phyloP scores from a whole-genome alignment of 2,888 invertebrate genomes.

The Ophion obscuratus region DNA sequence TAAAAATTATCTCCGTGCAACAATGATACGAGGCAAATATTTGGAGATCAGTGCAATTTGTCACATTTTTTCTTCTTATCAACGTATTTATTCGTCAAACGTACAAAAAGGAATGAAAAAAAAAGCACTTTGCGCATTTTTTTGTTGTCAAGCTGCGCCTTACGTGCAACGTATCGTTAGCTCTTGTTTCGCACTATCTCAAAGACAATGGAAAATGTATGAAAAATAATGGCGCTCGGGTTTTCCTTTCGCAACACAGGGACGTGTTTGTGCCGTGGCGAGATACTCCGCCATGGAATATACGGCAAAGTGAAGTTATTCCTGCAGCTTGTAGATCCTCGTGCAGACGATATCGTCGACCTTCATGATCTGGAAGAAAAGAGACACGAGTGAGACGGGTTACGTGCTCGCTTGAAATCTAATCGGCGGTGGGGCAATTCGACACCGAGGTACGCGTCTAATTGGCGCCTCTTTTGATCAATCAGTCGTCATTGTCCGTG shows the following conservation, averaged over 20 bases:
- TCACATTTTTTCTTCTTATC: slow-evolving; percentile 29
- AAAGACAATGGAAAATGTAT: too few relatives aligned
- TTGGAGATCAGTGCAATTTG: not conserved
- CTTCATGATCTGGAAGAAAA: slow-evolving; percentile 87
- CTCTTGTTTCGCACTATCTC: not conserved
- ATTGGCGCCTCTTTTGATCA: slow-evolving; percentile 77
- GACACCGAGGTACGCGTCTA: slow-evolving; percentile 63
- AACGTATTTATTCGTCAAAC: slow-evolving; percentile 60
- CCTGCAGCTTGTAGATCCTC: slow-evolving; percentile 89
- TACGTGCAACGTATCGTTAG: slow-evolving; percentile 36
- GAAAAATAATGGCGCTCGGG: too few relatives aligned
- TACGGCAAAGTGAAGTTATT: slow-evolving; percentile 77
- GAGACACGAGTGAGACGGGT: not conserved
- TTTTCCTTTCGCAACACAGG: too few relatives aligned
- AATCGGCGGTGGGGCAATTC: slow-evolving; percentile 50
- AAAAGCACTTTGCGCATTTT: not conserved
- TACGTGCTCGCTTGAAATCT: slow-evolving; percentile 3
- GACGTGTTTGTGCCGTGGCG: too few relatives aligned
- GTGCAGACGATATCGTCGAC: slow-evolving; percentile 90
- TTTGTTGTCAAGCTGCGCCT: slow-evolving; percentile 1
- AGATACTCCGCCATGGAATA: not conserved
- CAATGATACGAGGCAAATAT: too few relatives aligned
- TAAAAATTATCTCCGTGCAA: too few relatives aligned
- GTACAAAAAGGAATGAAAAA: slow-evolving; percentile 55
- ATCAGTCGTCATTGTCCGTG: slow-evolving; percentile 70